Evolutionary conservation across 1,140 invertebrate genomes (phyloP).

Genomic region (Trinorchestia longiramus): DNA sequence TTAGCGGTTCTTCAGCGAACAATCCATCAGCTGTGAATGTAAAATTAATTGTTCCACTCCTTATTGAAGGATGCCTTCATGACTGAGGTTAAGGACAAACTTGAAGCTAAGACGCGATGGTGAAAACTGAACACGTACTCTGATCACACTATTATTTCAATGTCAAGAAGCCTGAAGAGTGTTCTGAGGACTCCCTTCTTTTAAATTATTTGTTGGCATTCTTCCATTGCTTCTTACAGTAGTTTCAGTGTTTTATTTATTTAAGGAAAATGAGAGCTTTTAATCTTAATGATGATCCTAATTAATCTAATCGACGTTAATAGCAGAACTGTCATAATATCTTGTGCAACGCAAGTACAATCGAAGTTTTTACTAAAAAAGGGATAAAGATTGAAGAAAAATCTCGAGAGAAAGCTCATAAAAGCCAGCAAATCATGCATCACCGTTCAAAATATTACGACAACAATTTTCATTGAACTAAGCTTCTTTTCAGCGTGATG

Average conservation of each 20-base stretch:
- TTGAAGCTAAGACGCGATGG: background rate
- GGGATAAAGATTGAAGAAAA: background rate
- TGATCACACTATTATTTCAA: background rate
- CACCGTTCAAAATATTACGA: background rate
- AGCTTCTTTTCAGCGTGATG: background rate
- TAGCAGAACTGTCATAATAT: background rate
- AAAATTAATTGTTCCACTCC: slow-evolving; percentile 30
- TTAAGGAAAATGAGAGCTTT: background rate
- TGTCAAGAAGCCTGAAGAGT: background rate
- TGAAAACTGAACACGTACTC: background rate
- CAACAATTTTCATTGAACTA: background rate
- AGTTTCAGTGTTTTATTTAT: background rate
- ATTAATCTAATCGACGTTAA: no score
- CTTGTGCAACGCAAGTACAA: background rate
- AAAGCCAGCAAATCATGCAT: background rate
- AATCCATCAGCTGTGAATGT: slow-evolving; percentile 16
- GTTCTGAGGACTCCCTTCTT: background rate
- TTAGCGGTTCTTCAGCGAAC: background rate
- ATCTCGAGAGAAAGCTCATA: background rate
- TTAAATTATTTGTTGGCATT: background rate
- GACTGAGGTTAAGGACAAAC: background rate
- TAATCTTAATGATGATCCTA: no score
- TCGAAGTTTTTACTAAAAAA: background rate
- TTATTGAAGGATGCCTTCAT: slow-evolving; percentile 3
- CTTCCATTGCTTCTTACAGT: background rate